Evolutionary conservation across 2,888 invertebrate genomes (phyloP).

Genomic region (Noctua janthina): DNA sequence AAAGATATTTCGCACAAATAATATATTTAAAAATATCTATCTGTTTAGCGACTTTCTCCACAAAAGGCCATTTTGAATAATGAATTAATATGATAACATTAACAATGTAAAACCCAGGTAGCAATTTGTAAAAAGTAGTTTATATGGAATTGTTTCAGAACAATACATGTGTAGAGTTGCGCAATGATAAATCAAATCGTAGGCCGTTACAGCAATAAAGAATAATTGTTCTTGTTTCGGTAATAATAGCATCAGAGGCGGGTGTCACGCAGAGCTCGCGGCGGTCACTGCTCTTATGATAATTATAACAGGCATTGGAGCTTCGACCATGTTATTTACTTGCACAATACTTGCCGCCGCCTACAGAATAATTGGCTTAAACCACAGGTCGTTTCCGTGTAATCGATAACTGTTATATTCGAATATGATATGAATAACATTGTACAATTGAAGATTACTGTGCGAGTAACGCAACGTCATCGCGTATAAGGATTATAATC

Average conservation of each 20-base stretch:
- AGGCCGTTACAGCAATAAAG: slow-evolving; percentile 72
- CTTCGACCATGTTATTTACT: slow-evolving; percentile 77
- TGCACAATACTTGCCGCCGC: slow-evolving; percentile 77
- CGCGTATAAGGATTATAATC: background rate
- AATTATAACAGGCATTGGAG: slow-evolving; percentile 73
- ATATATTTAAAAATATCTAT: slow-evolving; percentile 17
- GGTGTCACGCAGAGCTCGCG: slow-evolving; percentile 77
- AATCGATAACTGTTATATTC: slow-evolving; percentile 68
- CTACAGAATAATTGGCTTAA: slow-evolving; percentile 71
- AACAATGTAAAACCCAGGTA: slow-evolving; percentile 55
- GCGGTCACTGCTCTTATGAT: slow-evolving; percentile 80
- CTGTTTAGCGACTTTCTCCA: slow-evolving; percentile 46
- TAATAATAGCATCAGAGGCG: slow-evolving; percentile 73
- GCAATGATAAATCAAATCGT: slow-evolving; percentile 67
- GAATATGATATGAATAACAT: slow-evolving; percentile 45
- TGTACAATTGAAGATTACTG: slow-evolving; percentile 41
- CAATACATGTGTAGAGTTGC: slow-evolving; percentile 62
- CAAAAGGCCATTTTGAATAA: slow-evolving; percentile 29
- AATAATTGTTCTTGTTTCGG: slow-evolving; percentile 77
- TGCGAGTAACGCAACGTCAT: slow-evolving; percentile 50
- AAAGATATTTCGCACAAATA: slow-evolving; percentile 28
- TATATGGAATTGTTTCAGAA: slow-evolving; percentile 58
- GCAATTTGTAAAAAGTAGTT: slow-evolving; percentile 57
- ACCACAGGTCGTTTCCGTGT: slow-evolving; percentile 67
- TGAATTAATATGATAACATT: slow-evolving; percentile 24